Base-by-base conservation (phyloP, 2,113 vertebrate genomes). In the Ammospiza nelsoni region DNA sequence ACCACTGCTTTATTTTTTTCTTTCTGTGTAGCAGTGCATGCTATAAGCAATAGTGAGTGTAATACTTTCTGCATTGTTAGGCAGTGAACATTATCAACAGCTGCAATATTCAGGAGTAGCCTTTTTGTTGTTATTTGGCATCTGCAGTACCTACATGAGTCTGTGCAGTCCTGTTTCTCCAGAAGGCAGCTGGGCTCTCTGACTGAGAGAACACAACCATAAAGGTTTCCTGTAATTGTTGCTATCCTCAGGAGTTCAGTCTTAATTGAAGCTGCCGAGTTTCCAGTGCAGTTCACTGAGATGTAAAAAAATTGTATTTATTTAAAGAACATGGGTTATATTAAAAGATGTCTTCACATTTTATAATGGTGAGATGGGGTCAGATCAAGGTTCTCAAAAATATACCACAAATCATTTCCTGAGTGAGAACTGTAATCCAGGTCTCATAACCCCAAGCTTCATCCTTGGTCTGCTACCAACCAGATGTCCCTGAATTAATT, bases 51-150 rank as follows among this genome's bases (percentile, higher is more conserved):
- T 52, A 87, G 62, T 43, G 77, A 95, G 43, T 63, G 24, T 93
- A 90, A 91, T 93, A 71, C 87, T 93, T 93, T 91, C 83, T 94
- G 43, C 48, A 51, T 97, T 96, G 92, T 96, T 96, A 93, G 84
- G 63, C 78, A 94, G 61, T 16, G 35, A 92, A 55, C 48, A 39
- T 91, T 95, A 95, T 73, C 93, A 96, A 80, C 88, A 95, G 88
- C 88, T 96, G 88, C 92, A 95, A 89, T 93, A 84, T 87, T 93
- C 48, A 80, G 88, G 66, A 80, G 89, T 94, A 89, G 76, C 62
- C 21, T 87, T 93, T 92, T 83, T 7, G 3, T 94, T 90, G 75
- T 90, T 93, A 66, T 91, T 95, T 96, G 94, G 80, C 90, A 85
- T 87, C 86, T 96, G 67, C 59, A 83, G 67, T 87, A 73, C 84